Conservation (phyloP, 2,113 vertebrate genomes). For the Siniperca knerii region DNA sequence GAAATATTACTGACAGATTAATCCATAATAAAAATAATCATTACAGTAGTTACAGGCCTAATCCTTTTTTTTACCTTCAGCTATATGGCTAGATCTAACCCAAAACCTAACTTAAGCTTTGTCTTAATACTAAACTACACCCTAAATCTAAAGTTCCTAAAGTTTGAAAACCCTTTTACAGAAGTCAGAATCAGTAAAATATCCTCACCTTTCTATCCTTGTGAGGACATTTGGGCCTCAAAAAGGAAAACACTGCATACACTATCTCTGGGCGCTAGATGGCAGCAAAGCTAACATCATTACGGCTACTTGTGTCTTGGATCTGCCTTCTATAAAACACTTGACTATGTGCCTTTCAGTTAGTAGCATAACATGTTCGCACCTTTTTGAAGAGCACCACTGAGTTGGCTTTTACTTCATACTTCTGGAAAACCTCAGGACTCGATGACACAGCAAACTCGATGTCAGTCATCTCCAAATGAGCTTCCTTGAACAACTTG, state of each 20-base stretch:
- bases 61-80: neutral
- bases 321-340: neutral
- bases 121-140: neutral
- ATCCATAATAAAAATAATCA: neutral
- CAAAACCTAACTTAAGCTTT: neutral
- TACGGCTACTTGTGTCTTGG: neutral
- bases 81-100: neutral
- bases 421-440: constrained; percentile 86
- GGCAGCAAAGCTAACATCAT: constrained; percentile 45
- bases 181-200: neutral
- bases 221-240: neutral
- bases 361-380: neutral
- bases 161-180: neutral
- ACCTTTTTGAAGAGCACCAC: constrained; percentile 95
- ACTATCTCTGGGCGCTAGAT: neutral
- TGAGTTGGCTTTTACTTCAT: constrained; percentile 79
- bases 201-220: neutral
- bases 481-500: constrained; percentile 80
- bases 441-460: constrained; percentile 85
- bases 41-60: neutral
- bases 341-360: neutral
- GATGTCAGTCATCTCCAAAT: constrained; percentile 77
- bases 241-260: neutral
- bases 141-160: neutral
- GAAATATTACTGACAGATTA: neutral